Conservation (phyloP, 2,797 vertebrate genomes). For the Peromyscus melanophrys region DNA sequence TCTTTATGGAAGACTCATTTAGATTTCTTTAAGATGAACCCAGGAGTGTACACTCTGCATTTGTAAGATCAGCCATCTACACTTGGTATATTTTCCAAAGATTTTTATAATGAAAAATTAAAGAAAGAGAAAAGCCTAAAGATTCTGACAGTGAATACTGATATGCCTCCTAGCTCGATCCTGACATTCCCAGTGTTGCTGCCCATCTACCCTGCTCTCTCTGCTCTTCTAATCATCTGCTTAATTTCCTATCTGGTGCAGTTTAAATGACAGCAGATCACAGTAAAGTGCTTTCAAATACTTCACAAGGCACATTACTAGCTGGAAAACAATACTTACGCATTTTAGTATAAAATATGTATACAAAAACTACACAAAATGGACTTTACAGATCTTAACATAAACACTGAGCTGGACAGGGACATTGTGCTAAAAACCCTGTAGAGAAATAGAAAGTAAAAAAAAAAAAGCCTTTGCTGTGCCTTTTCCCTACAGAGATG, state of each 20-base stretch:
- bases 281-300: conserved; percentile 52
- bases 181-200: neutral
- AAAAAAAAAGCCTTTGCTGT: neutral
- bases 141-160: neutral
- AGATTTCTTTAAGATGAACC: neutral
- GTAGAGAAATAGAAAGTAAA: neutral
- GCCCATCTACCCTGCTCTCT: neutral
- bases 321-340: conserved; percentile 27
- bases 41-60: neutral
- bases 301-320: conserved; percentile 58
- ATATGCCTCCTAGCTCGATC: neutral
- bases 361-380: conserved; percentile 17
- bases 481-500: neutral
- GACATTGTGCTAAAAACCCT: neutral
- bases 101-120: conserved; percentile 38
- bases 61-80: neutral
- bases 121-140: conserved; percentile 12
- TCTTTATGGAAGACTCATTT: neutral
- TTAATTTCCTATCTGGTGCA: conserved; percentile 52
- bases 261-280: conserved; percentile 62
- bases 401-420: conserved; percentile 3
- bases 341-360: conserved; percentile 66
- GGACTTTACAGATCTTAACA: conserved; percentile 46
- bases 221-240: neutral
- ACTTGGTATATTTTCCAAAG: conserved; percentile 9